Evolutionary conservation across 1,140 invertebrate species (phyloP), one percentile per base, ranked within the genome.

Genomic region (Anadara kagoshimensis): DNA sequence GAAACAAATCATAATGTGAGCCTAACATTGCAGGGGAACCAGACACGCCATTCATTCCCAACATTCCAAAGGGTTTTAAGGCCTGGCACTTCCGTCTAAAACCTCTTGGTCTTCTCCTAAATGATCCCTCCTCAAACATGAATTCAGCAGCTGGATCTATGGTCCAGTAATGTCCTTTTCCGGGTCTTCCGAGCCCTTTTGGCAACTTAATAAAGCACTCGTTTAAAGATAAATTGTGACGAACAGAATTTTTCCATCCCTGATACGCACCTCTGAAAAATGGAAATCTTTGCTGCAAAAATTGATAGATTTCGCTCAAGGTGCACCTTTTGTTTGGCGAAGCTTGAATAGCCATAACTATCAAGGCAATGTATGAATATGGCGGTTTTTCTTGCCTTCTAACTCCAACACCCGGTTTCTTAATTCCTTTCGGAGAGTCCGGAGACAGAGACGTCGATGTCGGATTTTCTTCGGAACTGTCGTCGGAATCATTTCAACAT

Each of bases 161-260:
- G n/a, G 97, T 98, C 97, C 98, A 99, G 86, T 98, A 98, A 87
- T 98, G 97, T 0, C 97, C 97, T 89, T 99, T 99, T 0, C 97
- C 97, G 0, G 96, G 96, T 43, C 97, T 91, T 0, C 90, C 97
- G 92, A 81, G 95, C 81, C 74, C 96, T 74, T 89, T 89, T 14
- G 88, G 88, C 18, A 89, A 76, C 68, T 89, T 89, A 68, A 89
- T 96, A 87, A n/a, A n/a, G n/a, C n/a, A n/a, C n/a, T n/a, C n/a
- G n/a, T n/a, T n/a, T n/a, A n/a, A n/a, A n/a, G n/a, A n/a, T n/a
- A n/a, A n/a, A n/a, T n/a, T n/a, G n/a, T n/a, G n/a, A n/a, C n/a
- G n/a, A n/a, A n/a, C n/a, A 99, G 97, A 99, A 87, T 99, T 99
- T 89, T 99, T 99, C 98, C 98, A 99, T n/a, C 97, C 98, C 86